phyloP scores from a whole-genome alignment of 2,888 invertebrate species.

The Eristalis tenax region DNA sequence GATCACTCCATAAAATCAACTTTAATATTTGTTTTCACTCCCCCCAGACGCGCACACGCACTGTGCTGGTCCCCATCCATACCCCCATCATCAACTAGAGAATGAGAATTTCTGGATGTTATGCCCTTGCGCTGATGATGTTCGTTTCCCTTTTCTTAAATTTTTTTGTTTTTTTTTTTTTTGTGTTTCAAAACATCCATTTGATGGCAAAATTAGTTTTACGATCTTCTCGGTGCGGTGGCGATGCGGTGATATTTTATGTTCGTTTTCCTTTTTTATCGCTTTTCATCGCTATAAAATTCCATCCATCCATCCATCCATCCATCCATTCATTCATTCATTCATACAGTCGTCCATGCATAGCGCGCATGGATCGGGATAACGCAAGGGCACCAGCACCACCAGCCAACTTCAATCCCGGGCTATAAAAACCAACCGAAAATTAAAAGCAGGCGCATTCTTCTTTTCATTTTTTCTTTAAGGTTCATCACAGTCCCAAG shows the following conservation, averaged over 20 bases:
- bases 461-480: conserved; percentile 4
- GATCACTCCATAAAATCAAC: conserved; percentile 57
- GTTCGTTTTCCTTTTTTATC: conserved; percentile 59
- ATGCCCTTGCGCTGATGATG: background rate
- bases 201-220: conserved; percentile 72
- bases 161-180: background rate
- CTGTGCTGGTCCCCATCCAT: background rate
- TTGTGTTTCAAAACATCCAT: conserved; percentile 52
- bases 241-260: conserved; percentile 64
- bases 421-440: conserved; percentile 36
- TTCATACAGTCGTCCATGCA: background rate
- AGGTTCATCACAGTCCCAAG: conserved; percentile 11
- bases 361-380: background rate
- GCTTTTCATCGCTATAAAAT: conserved; percentile 61
- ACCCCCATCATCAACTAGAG: background rate
- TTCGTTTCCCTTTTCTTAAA: conserved; percentile 25
- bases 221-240: conserved; percentile 53
- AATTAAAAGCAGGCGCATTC: conserved; percentile 55
- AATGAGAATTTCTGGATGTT: background rate
- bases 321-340: background rate
- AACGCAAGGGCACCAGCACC: background rate
- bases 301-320: conserved; percentile 8
- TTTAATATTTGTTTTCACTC: conserved; percentile 41
- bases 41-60: background rate
- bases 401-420: conserved; percentile 37